Conservation (phyloP, 2,797 vertebrate genomes). For the Sebastes vulpes region DNA sequence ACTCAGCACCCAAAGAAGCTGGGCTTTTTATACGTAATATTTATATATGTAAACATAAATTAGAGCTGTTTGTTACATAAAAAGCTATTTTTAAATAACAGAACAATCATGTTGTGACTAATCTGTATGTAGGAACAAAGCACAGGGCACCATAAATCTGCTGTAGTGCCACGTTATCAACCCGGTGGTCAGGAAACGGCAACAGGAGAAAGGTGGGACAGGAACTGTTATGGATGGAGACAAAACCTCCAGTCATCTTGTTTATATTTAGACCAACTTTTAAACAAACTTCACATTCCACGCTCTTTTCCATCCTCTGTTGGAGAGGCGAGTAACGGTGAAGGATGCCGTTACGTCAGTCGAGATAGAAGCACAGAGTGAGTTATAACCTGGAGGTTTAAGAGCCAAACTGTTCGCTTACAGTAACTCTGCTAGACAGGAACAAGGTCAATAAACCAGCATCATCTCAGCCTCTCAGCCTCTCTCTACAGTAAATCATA, state of each 20-base stretch:
- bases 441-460: background rate
- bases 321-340: conserved; percentile 1
- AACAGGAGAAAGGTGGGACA: conserved; percentile 73
- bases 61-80: conserved; percentile 22
- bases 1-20: conserved; percentile 7
- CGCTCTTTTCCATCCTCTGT: conserved; percentile 30
- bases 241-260: conserved; percentile 33
- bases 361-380: background rate
- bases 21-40: conserved; percentile 7
- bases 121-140: conserved; percentile 33
- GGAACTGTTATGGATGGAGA: conserved; percentile 67
- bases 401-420: background rate
- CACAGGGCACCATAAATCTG: conserved; percentile 60
- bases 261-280: conserved; percentile 74
- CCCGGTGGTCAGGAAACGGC: conserved; percentile 64
- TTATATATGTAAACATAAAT: conserved; percentile 13
- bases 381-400: background rate
- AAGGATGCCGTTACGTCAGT: conserved; percentile 43
- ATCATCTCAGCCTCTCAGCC: background rate
- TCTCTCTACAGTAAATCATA: background rate
- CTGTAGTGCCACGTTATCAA: conserved; percentile 43
- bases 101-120: conserved; percentile 22
- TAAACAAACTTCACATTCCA: conserved; percentile 72
- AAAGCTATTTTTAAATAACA: conserved; percentile 17
- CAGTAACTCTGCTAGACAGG: background rate